Percentiles rank a stretch among this genome's conserved stretches.
These are phyloP conservation scores for Solenopsis fugax DNA, from an alignment of 1,140 invertebrate genomes.

Conservation along the genomic window DNA sequence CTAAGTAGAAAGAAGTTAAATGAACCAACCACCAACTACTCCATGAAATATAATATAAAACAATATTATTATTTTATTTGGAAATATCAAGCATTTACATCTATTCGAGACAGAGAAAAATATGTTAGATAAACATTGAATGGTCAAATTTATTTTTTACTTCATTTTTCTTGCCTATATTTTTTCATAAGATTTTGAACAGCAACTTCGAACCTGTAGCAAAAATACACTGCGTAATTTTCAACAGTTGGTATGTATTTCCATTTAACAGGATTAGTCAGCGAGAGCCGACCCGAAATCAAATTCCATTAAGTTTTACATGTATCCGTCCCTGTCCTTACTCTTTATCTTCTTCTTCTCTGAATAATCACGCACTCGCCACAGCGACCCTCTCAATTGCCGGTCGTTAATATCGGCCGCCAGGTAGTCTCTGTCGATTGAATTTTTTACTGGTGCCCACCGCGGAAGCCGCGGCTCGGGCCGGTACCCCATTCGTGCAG, in stretches of 20 bases:
- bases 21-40: background rate
- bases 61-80: background rate
- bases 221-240: background rate
- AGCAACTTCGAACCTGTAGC: background rate
- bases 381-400: slow-evolving; percentile 69
- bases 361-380: slow-evolving; percentile 73
- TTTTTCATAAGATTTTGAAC: background rate
- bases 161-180: background rate
- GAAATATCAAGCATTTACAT: background rate
- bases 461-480: slow-evolving; percentile 60
- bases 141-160: background rate
- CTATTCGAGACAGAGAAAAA: background rate
- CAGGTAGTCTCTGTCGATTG: slow-evolving; percentile 73
- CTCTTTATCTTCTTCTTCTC: slow-evolving; percentile 46
- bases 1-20: background rate
- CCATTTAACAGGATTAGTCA: background rate
- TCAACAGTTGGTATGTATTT: background rate
- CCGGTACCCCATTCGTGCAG: slow-evolving; percentile 66
- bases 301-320: slow-evolving; percentile 28
- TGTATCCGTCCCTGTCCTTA: slow-evolving; percentile 43
- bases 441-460: slow-evolving; percentile 70
- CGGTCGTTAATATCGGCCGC: slow-evolving; percentile 77
- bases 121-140: background rate
- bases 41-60: background rate
- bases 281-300: background rate